phyloP scores from a whole-genome alignment of 2,797 vertebrate species.

The Microcaecilia unicolor region DNA sequence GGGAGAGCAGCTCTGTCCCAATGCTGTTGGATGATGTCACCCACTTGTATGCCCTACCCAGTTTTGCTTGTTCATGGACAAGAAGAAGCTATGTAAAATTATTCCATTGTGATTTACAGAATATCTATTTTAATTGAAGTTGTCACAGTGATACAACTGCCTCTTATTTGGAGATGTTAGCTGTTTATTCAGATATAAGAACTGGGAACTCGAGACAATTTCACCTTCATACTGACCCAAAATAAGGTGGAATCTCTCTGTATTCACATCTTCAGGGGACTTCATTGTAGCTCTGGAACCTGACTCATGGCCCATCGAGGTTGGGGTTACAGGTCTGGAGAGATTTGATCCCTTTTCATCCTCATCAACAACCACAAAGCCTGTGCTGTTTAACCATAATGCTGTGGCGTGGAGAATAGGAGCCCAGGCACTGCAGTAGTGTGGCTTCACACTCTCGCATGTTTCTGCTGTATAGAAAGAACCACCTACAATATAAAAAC shows the following conservation, averaged over 20 bases:
- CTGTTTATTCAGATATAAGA: not conserved
- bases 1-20: no score
- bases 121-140: no score
- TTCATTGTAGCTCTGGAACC: slow-evolving; percentile 54
- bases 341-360: slow-evolving; percentile 72
- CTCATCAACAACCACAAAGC: slow-evolving; percentile 56
- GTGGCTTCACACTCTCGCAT: slow-evolving; percentile 61
- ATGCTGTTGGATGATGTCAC: no score
- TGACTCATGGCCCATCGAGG: slow-evolving; percentile 75
- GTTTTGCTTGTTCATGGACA: no score
- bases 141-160: no score
- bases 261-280: slow-evolving; percentile 80
- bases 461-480: slow-evolving; percentile 84
- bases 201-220: no score
- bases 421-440: slow-evolving; percentile 80
- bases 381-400: slow-evolving; percentile 83
- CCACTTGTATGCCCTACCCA: no score
- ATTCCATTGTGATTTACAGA: no score
- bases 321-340: slow-evolving; percentile 86
- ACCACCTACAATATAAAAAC: slow-evolving; percentile 64
- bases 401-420: slow-evolving; percentile 78
- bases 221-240: slow-evolving; percentile 78
- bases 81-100: no score
- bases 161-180: no score
- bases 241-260: slow-evolving; percentile 79